These are phyloP conservation scores for Alfaro cultratus DNA, from an alignment of 2,797 vertebrate species.

Conservation along the genomic window DNA sequence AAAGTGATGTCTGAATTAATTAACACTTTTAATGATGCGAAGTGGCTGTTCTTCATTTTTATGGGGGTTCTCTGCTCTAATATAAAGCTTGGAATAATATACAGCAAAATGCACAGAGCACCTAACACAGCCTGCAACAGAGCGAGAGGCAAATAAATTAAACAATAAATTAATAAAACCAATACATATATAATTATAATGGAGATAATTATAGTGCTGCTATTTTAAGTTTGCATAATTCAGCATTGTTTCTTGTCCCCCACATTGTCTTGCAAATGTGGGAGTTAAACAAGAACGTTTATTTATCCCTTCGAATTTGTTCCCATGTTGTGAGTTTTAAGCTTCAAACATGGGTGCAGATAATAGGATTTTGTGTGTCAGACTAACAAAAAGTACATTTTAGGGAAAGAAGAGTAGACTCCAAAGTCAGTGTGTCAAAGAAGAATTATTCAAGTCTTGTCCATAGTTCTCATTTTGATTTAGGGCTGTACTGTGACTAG, in stretches of 20 bases:
- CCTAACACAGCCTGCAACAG: not conserved
- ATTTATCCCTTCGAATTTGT: not conserved
- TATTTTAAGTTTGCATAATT: not conserved
- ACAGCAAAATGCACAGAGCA: not conserved
- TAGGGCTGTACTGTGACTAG: not conserved
- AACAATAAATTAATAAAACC: not conserved
- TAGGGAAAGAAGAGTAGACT: not conserved
- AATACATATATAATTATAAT: not conserved
- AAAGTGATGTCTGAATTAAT: constrained; percentile 50
- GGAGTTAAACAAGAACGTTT: not conserved
- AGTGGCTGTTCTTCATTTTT: constrained; percentile 32
- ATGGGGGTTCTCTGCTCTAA: constrained; percentile 6
- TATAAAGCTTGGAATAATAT: constrained; percentile 1
- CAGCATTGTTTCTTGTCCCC: not conserved
- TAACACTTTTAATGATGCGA: constrained; percentile 35
- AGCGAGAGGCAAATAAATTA: not conserved
- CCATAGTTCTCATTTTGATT: not conserved
- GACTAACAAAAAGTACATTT: not conserved
- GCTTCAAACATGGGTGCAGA: not conserved
- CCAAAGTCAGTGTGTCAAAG: not conserved
- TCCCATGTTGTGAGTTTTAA: not conserved
- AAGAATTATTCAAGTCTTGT: not conserved
- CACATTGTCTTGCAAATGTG: not conserved
- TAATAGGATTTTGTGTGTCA: not conserved
- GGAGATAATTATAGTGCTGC: not conserved